Evolutionary conservation across 2,888 invertebrate species (phyloP).

Genomic region (Tanypteryx hageni): DNA sequence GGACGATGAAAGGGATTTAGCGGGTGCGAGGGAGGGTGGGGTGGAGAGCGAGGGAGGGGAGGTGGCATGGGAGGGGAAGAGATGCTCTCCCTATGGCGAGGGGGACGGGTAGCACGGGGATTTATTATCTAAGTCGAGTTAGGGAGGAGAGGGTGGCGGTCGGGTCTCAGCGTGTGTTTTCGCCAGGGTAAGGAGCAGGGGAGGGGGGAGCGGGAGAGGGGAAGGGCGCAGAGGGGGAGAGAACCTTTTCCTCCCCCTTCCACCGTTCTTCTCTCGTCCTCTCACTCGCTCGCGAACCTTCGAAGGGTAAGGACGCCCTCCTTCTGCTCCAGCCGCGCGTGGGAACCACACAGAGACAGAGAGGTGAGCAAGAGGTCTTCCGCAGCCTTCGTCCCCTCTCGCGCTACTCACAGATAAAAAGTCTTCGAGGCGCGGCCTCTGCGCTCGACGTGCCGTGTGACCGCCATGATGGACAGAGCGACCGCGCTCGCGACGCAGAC

Average conservation of each 20-base stretch:
- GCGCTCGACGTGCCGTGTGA: background rate
- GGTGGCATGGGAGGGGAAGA: no score
- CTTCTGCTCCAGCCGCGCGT: background rate
- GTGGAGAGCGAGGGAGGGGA: background rate
- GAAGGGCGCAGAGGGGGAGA: background rate
- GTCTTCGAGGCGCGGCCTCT: background rate
- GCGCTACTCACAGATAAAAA: background rate
- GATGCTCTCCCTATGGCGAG: background rate
- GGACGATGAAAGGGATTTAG: conserved; percentile 45
- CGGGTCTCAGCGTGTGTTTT: background rate
- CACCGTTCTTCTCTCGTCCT: background rate
- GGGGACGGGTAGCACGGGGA: background rate
- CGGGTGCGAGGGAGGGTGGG: background rate
- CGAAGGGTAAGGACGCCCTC: conserved; percentile 30
- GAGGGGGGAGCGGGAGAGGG: background rate
- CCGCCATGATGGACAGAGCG: conserved; percentile 58
- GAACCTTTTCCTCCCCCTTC: background rate
- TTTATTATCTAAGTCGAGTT: conserved; percentile 34
- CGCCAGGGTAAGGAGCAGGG: background rate
- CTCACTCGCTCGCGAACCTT: background rate
- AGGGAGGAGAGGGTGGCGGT: background rate
- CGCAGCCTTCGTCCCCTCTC: background rate
- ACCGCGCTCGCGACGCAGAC: conserved; percentile 28
- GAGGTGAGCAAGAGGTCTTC: background rate
- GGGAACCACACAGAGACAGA: background rate